Base-by-base conservation (phyloP, 2,797 vertebrate species). In the Picus viridis region DNA sequence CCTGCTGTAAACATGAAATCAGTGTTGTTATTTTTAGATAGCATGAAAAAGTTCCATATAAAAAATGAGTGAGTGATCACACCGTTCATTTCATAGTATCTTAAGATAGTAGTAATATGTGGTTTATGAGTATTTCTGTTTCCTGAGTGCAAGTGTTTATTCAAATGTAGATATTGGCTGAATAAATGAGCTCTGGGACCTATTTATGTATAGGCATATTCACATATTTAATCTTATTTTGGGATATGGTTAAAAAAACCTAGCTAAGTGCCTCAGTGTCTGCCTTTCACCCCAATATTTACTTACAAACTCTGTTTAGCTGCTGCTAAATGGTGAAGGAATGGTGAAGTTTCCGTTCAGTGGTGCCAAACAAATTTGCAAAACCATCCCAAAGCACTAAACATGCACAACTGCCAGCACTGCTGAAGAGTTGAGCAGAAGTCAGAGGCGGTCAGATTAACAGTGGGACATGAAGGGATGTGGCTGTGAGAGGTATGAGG, bases 391-490 rank as follows among this genome's bases (percentile, higher is more conserved):
- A 30, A 84, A 76, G 13, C 54, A 32, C 29, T 58, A 16, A 68
- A 24, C 8, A 3, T 10, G 34, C 53, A 43, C 6, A 53, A 30
- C 23, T 0, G 0, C 12, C 47, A 53, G 53, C 3, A 1, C 34
- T 53, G 22, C 51, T 70, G 59, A 70, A 71, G 41, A 14, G 57
- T 27, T 26, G 7, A 16, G 20, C 29, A 32, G 34, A 26, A 16
- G 19, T 16, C 67, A 53, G 20, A 88, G 15, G 11, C 30, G 30
- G 7, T 3, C n/a, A 41, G 56, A 47, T 30, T 71, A 79, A 75
- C 45, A 26, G 2, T 15, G 30, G 57, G 47, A 10, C 12, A 3
- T 49, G 70, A 63, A 63, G 36, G 34, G 39, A 20, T 53, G 27
- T 3, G 10, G n/a, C 59, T 78, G 13, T 43, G 57, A 71, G n/a